These are phyloP conservation scores for Sinotaia quadrata DNA, from an alignment of 2,888 invertebrate species.

Conservation along the genomic window DNA sequence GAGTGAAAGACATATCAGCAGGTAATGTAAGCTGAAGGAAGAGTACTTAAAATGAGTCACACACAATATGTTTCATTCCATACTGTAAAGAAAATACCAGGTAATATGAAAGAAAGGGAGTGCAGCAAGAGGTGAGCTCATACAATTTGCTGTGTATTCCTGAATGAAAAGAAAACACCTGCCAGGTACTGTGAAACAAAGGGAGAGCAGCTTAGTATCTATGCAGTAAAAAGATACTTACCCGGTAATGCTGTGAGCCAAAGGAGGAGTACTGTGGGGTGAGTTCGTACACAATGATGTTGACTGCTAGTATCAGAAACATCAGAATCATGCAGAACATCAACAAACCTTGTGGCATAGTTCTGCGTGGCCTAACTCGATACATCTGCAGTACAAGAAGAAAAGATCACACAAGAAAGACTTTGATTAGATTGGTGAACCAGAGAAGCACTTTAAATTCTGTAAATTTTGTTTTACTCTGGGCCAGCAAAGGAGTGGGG, in stretches of 20 bases:
- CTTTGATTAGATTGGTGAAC: too few relatives aligned
- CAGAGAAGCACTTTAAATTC: too few relatives aligned
- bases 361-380: constrained; percentile 68
- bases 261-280: constrained; percentile 73
- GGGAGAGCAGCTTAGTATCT: not conserved
- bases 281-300: constrained; percentile 72
- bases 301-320: constrained; percentile 71
- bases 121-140: not conserved
- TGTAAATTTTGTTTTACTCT: too few relatives aligned
- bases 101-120: not conserved
- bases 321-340: constrained; percentile 72
- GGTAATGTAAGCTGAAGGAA: too few relatives aligned
- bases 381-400: constrained; percentile 64
- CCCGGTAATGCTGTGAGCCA: constrained; percentile 71
- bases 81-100: too few relatives aligned
- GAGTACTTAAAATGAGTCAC: too few relatives aligned
- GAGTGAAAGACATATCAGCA: too few relatives aligned
- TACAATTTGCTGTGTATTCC: too few relatives aligned
- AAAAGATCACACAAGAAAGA: too few relatives aligned
- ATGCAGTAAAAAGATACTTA: too few relatives aligned
- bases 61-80: too few relatives aligned
- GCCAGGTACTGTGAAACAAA: not conserved
- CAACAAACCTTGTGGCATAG: constrained; percentile 71
- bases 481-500: too few relatives aligned
- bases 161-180: not conserved